Percentiles rank a stretch among this genome's conserved stretches.
Evolutionary conservation across 2,888 invertebrate species (phyloP).

Genomic region (Hyles lineata): DNA sequence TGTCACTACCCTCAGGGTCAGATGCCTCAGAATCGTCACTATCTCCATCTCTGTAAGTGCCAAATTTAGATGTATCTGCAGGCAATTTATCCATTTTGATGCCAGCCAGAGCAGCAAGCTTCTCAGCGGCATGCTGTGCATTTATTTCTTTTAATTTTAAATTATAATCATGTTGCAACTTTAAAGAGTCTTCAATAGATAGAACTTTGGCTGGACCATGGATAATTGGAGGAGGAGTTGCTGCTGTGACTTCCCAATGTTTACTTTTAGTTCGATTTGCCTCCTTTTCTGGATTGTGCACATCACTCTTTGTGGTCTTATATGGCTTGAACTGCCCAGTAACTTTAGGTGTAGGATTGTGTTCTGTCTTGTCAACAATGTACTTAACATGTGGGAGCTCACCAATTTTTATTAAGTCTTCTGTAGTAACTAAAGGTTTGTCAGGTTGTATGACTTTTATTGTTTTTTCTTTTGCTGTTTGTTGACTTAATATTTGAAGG

Average conservation of each 20-base stretch:
- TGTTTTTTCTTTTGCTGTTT: conserved; percentile 77
- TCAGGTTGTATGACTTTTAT: conserved; percentile 73
- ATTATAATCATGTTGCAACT: conserved; percentile 82
- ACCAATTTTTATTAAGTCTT: conserved; percentile 79
- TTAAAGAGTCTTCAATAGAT: conserved; percentile 83
- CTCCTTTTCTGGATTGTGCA: conserved; percentile 84
- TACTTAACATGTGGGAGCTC: conserved; percentile 81
- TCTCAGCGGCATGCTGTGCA: conserved; percentile 84
- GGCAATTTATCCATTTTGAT: conserved; percentile 67
- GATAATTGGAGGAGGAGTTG: conserved; percentile 85
- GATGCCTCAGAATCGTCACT: conserved; percentile 66
- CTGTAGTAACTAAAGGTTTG: conserved; percentile 77
- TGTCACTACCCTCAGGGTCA: conserved; percentile 78
- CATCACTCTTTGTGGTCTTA: conserved; percentile 83
- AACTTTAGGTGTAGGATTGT: conserved; percentile 58
- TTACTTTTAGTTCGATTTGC: conserved; percentile 71
- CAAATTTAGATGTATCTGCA: conserved; percentile 63
- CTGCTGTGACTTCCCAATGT: conserved; percentile 87
- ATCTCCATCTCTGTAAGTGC: conserved; percentile 67
- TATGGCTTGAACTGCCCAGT: conserved; percentile 83
- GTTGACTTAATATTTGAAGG: conserved; percentile 85
- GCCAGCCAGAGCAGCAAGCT: conserved; percentile 71
- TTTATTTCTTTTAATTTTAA: conserved; percentile 78
- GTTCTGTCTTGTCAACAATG: conserved; percentile 81
- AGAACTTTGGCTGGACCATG: conserved; percentile 83